Conservation (phyloP, 2,888 invertebrate genomes). For the Spialia ferax region DNA sequence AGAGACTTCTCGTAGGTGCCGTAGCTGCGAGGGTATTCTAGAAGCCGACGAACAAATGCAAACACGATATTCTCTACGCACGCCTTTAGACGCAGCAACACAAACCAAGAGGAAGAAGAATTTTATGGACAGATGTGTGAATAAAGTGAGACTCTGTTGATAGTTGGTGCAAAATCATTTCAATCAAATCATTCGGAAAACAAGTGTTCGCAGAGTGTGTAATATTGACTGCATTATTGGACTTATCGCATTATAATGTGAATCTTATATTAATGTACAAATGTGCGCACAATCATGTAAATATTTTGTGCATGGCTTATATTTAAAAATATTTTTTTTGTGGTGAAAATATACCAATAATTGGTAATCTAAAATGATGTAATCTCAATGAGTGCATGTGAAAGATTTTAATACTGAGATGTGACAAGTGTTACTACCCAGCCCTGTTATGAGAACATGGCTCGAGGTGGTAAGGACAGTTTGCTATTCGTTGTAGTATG, state of each 20-base stretch:
- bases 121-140: constrained; percentile 94
- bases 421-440: constrained; percentile 70
- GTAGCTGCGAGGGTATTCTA: constrained; percentile 88
- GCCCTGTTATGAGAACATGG: constrained; percentile 77
- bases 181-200: constrained; percentile 45
- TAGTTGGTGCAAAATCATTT: constrained; percentile 57
- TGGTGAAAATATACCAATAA: constrained; percentile 59
- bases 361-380: constrained; percentile 73
- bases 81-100: constrained; percentile 85
- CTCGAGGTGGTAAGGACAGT: constrained; percentile 71
- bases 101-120: constrained; percentile 91
- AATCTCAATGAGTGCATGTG: constrained; percentile 82
- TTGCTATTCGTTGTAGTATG: constrained; percentile 81
- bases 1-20: constrained; percentile 77
- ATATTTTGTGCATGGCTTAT: constrained; percentile 77
- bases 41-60: constrained; percentile 84
- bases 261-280: constrained; percentile 83
- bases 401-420: constrained; percentile 62
- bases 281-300: constrained; percentile 81
- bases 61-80: constrained; percentile 85
- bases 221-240: constrained; percentile 74
- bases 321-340: constrained; percentile 60
- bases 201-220: constrained; percentile 76
- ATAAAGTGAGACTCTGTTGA: constrained; percentile 93
- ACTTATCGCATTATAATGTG: constrained; percentile 73